Evolutionary conservation across 2,797 vertebrate species (phyloP).

Genomic region (Moxostoma hubbsi): DNA sequence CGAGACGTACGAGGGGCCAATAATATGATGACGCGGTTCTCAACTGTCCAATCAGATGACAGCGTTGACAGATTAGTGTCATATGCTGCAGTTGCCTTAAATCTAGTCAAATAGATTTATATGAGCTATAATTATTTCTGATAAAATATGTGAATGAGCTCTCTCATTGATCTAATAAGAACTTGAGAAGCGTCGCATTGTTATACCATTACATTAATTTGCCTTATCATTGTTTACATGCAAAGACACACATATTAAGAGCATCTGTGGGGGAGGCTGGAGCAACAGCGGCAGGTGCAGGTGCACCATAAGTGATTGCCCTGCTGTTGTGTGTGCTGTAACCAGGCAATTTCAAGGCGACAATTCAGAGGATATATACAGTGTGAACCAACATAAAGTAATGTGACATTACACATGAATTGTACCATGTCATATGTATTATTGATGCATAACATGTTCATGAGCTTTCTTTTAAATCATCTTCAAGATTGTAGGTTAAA

Average conservation of each 20-base stretch:
- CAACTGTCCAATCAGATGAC: slow-evolving; percentile 46
- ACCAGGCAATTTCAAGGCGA: slow-evolving; percentile 42
- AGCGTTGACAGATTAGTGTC: not conserved
- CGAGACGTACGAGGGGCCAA: not conserved
- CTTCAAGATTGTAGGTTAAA: no score
- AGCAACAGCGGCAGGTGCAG: slow-evolving; percentile 46
- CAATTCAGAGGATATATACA: not conserved
- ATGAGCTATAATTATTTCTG: not conserved
- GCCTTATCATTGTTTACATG: not conserved
- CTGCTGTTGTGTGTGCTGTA: slow-evolving; percentile 40
- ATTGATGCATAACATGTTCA: no score
- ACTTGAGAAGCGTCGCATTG: not conserved
- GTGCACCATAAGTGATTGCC: slow-evolving; percentile 44
- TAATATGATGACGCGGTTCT: slow-evolving; percentile 52
- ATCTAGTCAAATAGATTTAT: not conserved
- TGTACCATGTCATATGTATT: no score
- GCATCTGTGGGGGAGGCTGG: slow-evolving; percentile 3
- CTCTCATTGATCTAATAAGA: not conserved
- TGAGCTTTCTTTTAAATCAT: no score
- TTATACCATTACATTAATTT: not conserved
- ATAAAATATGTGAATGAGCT: not conserved
- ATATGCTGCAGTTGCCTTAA: not conserved
- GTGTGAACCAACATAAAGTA: not conserved
- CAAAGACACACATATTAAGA: not conserved
- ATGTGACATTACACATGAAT: not conserved